A percentile compares a stretch with the other conserved stretches of the same genome.
Conservation (phyloP, 2,113 vertebrate species). For the Paramisgurnus dabryanus region DNA sequence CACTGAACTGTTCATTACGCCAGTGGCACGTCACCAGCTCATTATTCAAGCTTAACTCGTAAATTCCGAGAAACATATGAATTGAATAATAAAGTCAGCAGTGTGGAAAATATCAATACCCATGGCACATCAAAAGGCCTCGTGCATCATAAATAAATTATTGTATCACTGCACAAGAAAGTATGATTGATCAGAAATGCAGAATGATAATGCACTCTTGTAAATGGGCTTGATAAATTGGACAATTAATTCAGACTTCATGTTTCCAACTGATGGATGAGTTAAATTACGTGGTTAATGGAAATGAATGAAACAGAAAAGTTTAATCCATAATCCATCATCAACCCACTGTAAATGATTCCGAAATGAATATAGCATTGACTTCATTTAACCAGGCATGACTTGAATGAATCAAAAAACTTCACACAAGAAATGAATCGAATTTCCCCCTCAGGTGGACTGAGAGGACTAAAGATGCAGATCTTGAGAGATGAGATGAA, state of each 20-base stretch:
- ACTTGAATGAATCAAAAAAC: constrained; percentile 6
- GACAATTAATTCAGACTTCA: too few species aligned
- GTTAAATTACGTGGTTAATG: background rate
- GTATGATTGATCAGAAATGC: too few species aligned
- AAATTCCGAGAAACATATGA: background rate
- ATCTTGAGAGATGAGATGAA: background rate
- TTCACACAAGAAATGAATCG: background rate
- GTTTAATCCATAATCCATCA: background rate
- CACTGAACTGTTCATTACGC: constrained; percentile 46
- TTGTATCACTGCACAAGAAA: too few species aligned
- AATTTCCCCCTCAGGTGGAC: too few species aligned
- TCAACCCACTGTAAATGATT: background rate
- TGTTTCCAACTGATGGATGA: too few species aligned
- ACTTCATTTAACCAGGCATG: constrained; percentile 5
- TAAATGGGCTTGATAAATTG: too few species aligned
- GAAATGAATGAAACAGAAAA: background rate
- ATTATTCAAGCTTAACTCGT: constrained; percentile 33
- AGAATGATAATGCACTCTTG: too few species aligned
- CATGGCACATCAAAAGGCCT: background rate
- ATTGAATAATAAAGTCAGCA: constrained; percentile 1
- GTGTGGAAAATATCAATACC: background rate
- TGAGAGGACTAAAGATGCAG: background rate
- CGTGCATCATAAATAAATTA: too few species aligned
- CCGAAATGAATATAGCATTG: constrained; percentile 6
- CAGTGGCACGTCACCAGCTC: constrained; percentile 26